Base-by-base conservation (phyloP, 2,888 invertebrate species). In the Mythimna pallens region DNA sequence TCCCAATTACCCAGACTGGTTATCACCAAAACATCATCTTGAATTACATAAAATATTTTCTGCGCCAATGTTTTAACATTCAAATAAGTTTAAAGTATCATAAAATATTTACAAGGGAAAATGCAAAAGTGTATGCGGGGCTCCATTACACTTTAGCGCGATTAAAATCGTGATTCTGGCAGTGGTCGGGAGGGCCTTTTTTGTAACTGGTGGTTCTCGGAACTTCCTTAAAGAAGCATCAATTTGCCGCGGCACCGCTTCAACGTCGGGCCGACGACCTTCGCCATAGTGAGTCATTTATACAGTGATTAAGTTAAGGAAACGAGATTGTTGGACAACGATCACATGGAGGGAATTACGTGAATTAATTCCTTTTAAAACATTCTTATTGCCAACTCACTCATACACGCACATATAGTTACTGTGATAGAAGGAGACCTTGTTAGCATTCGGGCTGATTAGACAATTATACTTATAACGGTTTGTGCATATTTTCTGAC, bases 261-360 rank as follows among this genome's bases (percentile, higher is more conserved):
- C 82, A 86, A 83, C 86, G 85, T 77, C 86, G 82, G 92, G 92
- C 89, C 91, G 88, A 87, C 89, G 91, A 92, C 91, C 92, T 91
- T 91, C 89, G 78, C 71, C 70, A 84, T 84, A 78, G 84, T 91
- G 91, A 91, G 84, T 92, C 91, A 90, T 88, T 89, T 88, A 82
- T 78, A 84, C 86, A 75, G 75, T 84, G 86, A 91, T 89, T 89
- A 90, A 84, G 81, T 86, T 85, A 87, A 88, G 89, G 88, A 89
- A 90, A 88, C 86, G 80, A 86, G 80, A 76, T 78, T 81, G 81
- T 74, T 81, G 73, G 78, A 86, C 86, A 76, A 77, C 73, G 79
- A 71, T 65, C 77, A 80, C 69, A 70, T 78, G 52, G 58, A 73
- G 52, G 67, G 70, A 77, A 75, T 81, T 81, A 83, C 80, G 69